Evolutionary conservation across 2,113 vertebrate species (phyloP), one percentile per base, ranked within the genome.

Genomic region (Xenotilapia longispinis): DNA sequence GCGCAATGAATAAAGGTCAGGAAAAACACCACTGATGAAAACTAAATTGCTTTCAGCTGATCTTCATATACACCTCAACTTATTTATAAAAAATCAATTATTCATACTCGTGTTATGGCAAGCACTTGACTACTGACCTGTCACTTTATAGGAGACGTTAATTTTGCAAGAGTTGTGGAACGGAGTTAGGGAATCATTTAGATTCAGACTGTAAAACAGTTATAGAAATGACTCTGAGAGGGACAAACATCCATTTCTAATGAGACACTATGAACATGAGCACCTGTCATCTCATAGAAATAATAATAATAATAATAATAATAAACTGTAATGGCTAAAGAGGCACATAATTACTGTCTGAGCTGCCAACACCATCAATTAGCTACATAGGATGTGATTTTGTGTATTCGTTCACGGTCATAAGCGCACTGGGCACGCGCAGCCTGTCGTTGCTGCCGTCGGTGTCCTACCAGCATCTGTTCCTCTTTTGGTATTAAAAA

Each of bases 391-490:
- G 12, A 4, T 45, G 57, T 17, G 68, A 21, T 19, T 38, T 47
- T 49, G 82, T 40, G 86, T 47, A 8, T 87, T 58, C 82, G 33
- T 88, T 85, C 86, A 85, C 86, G 80, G 88, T 89, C 88, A 21
- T 91, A 93, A 84, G 90, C 89, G 91, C 90, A 92, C 26, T 90
- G 94, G 92, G 94, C 84, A 94, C 84, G 93, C 93, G 94, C 94
- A 93, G 94, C 89, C 85, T 36, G 87, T 90, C 87, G 85, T 89
- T 45, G 75, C 88, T 86, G 80, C 86, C 63, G 84, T 86, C 9
- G 84, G 82, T 87, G 88, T 90, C 88, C 92, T 87, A 86, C 87
- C 91, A 91, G 89, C 92, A 91, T 92, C 90, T 91, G 91, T 12
- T 85, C 83, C 78, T 89, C 45, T 83, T 75, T 68, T 54, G 57